Evolutionary conservation across 2,797 vertebrate species (phyloP), one percentile per base, ranked within the genome.

Genomic region (Tenualosa thibaudeaui): DNA sequence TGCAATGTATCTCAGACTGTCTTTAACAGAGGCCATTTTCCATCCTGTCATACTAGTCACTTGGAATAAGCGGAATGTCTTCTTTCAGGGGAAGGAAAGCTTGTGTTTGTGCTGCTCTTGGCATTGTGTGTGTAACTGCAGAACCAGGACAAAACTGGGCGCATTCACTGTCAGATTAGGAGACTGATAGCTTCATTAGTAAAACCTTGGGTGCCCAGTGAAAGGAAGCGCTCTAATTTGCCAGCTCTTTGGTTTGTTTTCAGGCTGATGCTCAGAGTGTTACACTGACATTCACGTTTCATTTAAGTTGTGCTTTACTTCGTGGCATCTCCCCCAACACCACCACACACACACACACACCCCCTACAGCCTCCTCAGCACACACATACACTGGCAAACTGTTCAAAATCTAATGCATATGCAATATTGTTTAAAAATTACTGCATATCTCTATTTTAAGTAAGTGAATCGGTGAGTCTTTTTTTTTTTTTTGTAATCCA

Each of bases 171-270:
- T 75, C 68, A 75, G 68, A 75, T 75, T 22, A 75, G 37, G 31
- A 75, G 68, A 75, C 68, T 17, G 68, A 75, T 75, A 75, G 68
- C 68, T 75, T 75, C 68, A 75, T 75, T 75, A 75, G 68, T 75
- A 75, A 75, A 75, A 75, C 68, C 31, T 75, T 40, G 68, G 3
- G 37, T 37, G 15, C 31, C 68, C 37, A 17, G 37, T 75, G 68
- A 75, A 75, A 17, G 68, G 68, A 75, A 19, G 68, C 68, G 8
- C 68, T 17, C 68, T 75, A 19, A 75, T 75, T 75, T 75, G 68
- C 68, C 68, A 75, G 37, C 37, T 75, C 68, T 43, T 75, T 75
- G 68, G 13, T 75, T 37, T 75, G 37, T 75, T 40, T 75, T 75
- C 68, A 75, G 31, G 1, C 68, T 75, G 13, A 75, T 75, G 10